Percentiles rank a stretch among this genome's conserved stretches.
phyloP scores from a whole-genome alignment of 2,113 vertebrate genomes.

The Xenopus tropicalis region DNA sequence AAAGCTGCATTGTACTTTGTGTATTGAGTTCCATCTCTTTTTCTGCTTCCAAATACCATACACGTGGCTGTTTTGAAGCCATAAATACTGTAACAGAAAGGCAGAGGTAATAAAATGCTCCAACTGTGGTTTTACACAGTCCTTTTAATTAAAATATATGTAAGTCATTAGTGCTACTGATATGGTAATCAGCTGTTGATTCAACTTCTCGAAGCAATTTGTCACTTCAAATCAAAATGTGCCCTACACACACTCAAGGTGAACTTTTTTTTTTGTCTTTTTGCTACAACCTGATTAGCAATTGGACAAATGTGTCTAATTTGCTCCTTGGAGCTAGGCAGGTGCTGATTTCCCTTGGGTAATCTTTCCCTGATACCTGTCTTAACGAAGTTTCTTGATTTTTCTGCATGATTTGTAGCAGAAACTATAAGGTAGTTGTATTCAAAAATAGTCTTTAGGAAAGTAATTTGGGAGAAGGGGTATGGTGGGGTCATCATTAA shows the following conservation, averaged over 20 bases:
- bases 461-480: too few relatives aligned
- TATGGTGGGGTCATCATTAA: too few relatives aligned
- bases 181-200: constrained; percentile 35
- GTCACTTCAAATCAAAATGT: constrained; percentile 47
- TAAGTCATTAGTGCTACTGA: constrained; percentile 30
- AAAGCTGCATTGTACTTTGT: neutral
- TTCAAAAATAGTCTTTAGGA: neutral
- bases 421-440: constrained; percentile 3
- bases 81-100: neutral
- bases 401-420: neutral
- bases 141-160: constrained; percentile 36
- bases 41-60: too few relatives aligned
- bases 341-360: constrained; percentile 41
- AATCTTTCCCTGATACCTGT: constrained; percentile 21
- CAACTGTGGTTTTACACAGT: constrained; percentile 19
- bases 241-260: constrained; percentile 28
- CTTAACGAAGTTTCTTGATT: constrained; percentile 2
- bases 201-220: constrained; percentile 51
- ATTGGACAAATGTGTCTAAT: constrained; percentile 31
- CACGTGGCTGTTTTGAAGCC: neutral
- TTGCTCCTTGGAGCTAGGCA: constrained; percentile 29
- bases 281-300: constrained; percentile 44
- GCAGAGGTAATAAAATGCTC: neutral
- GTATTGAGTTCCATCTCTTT: too few relatives aligned
- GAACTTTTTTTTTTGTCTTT: constrained; percentile 37